phyloP scores from a whole-genome alignment of 2,797 vertebrate species.

The Pelobates cultripes region DNA sequence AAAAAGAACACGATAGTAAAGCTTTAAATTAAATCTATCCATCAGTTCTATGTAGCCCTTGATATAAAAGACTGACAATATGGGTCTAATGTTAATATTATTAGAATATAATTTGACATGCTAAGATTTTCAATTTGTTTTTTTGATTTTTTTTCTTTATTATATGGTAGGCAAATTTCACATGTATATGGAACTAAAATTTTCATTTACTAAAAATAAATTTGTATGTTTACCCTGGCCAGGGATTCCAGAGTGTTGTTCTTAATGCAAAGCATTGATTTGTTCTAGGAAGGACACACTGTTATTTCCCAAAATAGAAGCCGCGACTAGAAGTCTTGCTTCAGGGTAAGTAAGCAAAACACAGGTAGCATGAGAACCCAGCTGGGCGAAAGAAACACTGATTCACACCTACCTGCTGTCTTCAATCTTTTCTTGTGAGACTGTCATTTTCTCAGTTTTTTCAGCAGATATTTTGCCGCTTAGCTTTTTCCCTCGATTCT shows the following conservation, averaged over 20 bases:
- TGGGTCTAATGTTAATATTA: no score
- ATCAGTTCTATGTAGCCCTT: no score
- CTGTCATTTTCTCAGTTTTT: slow-evolving; percentile 61
- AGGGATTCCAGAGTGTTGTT: not conserved
- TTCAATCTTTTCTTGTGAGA: slow-evolving; percentile 55
- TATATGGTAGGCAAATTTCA: not conserved
- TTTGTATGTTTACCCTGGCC: slow-evolving; percentile 1
- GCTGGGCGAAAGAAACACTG: slow-evolving; percentile 48
- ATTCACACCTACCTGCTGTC: slow-evolving; percentile 70
- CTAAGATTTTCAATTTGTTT: no score
- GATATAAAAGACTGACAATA: no score
- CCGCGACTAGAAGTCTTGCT: not conserved
- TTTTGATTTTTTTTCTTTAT: no score
- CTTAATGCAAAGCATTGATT: slow-evolving; percentile 1
- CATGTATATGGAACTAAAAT: not conserved
- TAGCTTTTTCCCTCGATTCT: slow-evolving; percentile 61
- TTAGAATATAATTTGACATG: no score
- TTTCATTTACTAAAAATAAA: not conserved
- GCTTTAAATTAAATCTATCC: no score
- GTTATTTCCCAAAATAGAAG: slow-evolving; percentile 28
- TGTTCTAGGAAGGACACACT: slow-evolving; percentile 39
- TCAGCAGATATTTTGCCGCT: slow-evolving; percentile 53
- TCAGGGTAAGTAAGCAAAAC: slow-evolving; percentile 38
- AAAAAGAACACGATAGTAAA: no score
- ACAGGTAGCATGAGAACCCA: slow-evolving; percentile 49